Conservation (phyloP, 2,888 invertebrate species). For the Keiferia lycopersicella region DNA sequence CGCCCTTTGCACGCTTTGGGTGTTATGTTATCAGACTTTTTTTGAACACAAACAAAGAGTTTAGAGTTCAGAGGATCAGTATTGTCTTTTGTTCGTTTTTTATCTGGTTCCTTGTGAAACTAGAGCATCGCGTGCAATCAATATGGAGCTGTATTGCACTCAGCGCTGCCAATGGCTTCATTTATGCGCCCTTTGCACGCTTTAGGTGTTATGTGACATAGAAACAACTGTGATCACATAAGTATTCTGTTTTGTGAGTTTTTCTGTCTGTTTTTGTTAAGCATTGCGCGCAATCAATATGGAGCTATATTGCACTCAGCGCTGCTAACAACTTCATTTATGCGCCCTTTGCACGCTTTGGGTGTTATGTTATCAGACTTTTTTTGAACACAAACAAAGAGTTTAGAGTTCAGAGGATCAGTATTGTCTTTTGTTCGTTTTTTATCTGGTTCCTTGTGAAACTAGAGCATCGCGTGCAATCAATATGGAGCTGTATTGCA, state of each 20-base stretch:
- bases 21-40: too few species aligned
- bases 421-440: too few species aligned
- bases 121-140: constrained; percentile 3
- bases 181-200: background rate
- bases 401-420: too few species aligned
- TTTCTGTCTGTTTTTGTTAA: too few species aligned
- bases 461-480: constrained; percentile 1
- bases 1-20: background rate
- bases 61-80: too few species aligned
- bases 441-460: background rate
- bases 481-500: constrained; percentile 15
- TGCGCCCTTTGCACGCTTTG: background rate
- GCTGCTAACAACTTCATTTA: background rate
- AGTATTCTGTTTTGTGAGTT: too few species aligned
- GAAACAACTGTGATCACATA: too few species aligned
- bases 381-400: too few species aligned
- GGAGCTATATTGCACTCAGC: background rate
- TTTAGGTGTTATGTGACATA: background rate
- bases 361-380: too few species aligned
- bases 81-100: too few species aligned
- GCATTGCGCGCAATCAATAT: constrained; percentile 3
- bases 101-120: background rate
- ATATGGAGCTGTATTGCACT: constrained; percentile 14
- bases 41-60: too few species aligned
- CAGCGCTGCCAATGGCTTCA: background rate